phyloP scores from a whole-genome alignment of 2,888 invertebrate genomes.

The Euclidia mi region DNA sequence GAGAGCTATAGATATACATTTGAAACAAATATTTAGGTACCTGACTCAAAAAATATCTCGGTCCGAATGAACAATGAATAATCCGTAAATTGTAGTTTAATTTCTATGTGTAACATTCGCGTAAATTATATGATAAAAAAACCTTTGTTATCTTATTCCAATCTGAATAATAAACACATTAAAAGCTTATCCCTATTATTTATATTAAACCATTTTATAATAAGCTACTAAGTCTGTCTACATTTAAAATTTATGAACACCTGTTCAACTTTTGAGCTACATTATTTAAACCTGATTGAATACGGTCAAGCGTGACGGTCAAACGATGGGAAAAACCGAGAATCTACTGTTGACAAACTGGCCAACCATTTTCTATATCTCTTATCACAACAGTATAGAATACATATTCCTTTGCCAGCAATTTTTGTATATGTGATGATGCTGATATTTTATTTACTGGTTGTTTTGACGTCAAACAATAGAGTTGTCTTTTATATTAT shows the following conservation, averaged over 20 bases:
- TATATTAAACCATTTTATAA: too few species aligned
- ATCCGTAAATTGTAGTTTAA: too few species aligned
- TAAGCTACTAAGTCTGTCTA: not conserved
- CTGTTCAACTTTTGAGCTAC: slow-evolving; percentile 6
- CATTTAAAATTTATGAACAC: slow-evolving; percentile 13
- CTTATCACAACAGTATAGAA: not conserved
- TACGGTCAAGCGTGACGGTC: slow-evolving; percentile 4
- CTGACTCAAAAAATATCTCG: too few species aligned
- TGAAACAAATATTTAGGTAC: too few species aligned
- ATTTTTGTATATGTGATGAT: not conserved
- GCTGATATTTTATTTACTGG: slow-evolving; percentile 7
- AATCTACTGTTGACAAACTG: not conserved
- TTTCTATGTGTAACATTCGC: too few species aligned
- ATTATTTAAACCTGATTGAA: slow-evolving; percentile 10
- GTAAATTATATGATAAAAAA: too few species aligned
- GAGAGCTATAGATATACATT: too few species aligned
- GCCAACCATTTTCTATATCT: not conserved
- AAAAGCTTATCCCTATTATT: too few species aligned
- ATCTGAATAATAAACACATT: too few species aligned
- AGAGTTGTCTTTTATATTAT: slow-evolving; percentile 5
- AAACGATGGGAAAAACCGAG: not conserved
- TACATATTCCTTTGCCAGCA: not conserved
- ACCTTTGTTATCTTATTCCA: too few species aligned
- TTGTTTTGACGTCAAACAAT: slow-evolving; percentile 11
- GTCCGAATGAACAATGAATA: too few species aligned